Percentiles rank a stretch among this genome's conserved stretches.
Evolutionary conservation across 2,113 vertebrate species (phyloP).

Genomic region (Aphyosemion australe): DNA sequence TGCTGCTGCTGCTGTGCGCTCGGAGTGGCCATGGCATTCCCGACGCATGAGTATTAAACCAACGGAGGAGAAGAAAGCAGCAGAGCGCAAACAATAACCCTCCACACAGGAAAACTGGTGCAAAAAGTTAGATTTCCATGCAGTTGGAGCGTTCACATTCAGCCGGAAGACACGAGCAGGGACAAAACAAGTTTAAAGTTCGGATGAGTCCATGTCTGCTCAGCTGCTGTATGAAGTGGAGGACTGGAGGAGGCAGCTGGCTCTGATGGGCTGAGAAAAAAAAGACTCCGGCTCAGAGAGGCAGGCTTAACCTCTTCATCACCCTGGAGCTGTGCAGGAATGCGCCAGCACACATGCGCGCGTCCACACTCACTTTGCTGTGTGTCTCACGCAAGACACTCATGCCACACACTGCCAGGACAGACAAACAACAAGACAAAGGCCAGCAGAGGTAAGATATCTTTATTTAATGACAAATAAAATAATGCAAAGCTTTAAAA

Average conservation of each 20-base stretch:
- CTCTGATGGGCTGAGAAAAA: slow-evolving; percentile 25
- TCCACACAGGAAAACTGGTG: neutral
- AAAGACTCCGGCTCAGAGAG: slow-evolving; percentile 35
- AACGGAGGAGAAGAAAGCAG: slow-evolving; percentile 13
- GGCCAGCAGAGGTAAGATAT: neutral
- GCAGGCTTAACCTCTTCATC: slow-evolving; percentile 68
- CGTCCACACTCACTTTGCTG: slow-evolving; percentile 12
- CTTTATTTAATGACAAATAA: neutral
- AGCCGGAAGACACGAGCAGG: neutral
- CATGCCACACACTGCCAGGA: neutral
- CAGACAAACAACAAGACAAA: neutral
- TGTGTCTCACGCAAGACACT: neutral
- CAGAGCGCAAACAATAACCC: neutral
- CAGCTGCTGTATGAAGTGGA: slow-evolving; percentile 21
- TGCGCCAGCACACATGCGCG: slow-evolving; percentile 34
- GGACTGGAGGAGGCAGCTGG: slow-evolving; percentile 32
- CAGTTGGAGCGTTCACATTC: neutral
- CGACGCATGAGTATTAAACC: slow-evolving; percentile 65
- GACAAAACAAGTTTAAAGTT: slow-evolving; percentile 20
- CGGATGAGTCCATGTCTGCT: slow-evolving; percentile 39
- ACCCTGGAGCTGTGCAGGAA: slow-evolving; percentile 63
- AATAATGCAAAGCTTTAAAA: too few species aligned
- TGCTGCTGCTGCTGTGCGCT: slow-evolving; percentile 71
- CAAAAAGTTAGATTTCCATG: slow-evolving; percentile 51
- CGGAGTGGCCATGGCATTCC: slow-evolving; percentile 83